Base-by-base conservation (phyloP, 2,113 vertebrate genomes). In the Tyto alba region DNA sequence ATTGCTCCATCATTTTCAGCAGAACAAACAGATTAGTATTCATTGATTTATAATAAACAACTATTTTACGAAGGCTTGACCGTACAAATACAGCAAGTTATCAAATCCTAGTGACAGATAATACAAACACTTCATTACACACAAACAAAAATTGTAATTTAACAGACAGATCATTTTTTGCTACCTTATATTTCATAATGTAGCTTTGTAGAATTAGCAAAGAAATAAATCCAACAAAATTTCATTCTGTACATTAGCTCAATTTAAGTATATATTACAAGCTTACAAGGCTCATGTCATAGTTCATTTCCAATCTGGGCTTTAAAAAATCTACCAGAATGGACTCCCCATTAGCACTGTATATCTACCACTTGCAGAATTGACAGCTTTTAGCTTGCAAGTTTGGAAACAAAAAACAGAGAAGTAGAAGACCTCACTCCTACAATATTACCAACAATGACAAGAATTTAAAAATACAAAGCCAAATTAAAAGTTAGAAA, bases 261-360 rank as follows among this genome's bases (percentile, higher is more conserved):
- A 96, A 96, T 96, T 97, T 97, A 98, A 97, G 94, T 98, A 97
- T 95, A 96, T 94, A 96, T 96, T 97, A 98, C 96, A 98, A 66
- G 95, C 96, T 97, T 92, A 67, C 96, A 97, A 97, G 97, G 96
- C 93, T 97, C 96, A 94, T 92, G 89, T 97, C 97, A 88, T 96
- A 97, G 95, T 92, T 98, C 89, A 95, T 97, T 97, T 97, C 97
- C 97, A 98, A 97, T 94, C 95, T 92, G 96, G 96, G 76, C 75
- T 96, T 95, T 90, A 83, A 96, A 81, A 76, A 97, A 93, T 48
- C 88, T 52, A 93, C 86, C 97, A 86, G 95, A 90, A 86, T 84
- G 88, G 92, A 85, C 10, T 92, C 94, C 95, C 94, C 95, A 78
- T 91, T 93, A 93, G 91, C 45, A 68, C 27, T 77, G 52, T 71